These are phyloP conservation scores for Oegoconia quadripuncta DNA, from an alignment of 2,888 invertebrate species.

Conservation along the genomic window DNA sequence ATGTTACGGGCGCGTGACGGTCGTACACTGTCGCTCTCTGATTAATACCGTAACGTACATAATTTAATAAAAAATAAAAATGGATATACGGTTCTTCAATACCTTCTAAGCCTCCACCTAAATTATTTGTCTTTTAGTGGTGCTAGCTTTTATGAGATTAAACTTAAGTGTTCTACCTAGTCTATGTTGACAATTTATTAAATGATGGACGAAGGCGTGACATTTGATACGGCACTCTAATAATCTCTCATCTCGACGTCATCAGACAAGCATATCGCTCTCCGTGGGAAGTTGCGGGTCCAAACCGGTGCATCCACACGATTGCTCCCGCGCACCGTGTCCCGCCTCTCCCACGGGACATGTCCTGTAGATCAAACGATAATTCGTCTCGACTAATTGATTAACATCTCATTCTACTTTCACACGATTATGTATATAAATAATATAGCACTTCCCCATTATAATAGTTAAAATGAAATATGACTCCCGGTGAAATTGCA, in stretches of 20 bases:
- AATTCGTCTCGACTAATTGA: conserved; percentile 39
- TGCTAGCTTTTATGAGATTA: no score
- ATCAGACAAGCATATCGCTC: conserved; percentile 31
- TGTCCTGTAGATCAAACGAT: conserved; percentile 33
- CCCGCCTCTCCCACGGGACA: conserved; percentile 46
- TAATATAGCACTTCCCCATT: no score
- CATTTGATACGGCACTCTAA: conserved; percentile 53
- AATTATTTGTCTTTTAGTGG: no score
- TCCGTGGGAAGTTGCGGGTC: conserved; percentile 44
- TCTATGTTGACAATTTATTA: no score
- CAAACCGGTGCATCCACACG: conserved; percentile 25
- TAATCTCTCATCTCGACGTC: conserved; percentile 37
- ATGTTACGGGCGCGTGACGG: no score
- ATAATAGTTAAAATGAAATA: no score
- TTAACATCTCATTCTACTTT: conserved; percentile 37
- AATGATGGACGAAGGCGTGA: conserved; percentile 41
- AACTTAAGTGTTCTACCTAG: no score
- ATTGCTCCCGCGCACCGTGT: conserved; percentile 49
- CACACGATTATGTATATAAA: conserved; percentile 21
- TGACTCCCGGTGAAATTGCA: conserved; percentile 27
- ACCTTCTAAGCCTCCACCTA: no score
- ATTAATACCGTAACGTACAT: no score
- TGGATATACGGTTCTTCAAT: no score
- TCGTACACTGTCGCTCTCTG: no score
- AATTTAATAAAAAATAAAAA: no score